Percentiles rank a stretch among this genome's conserved stretches.
phyloP scores from a whole-genome alignment of 1,140 invertebrate species.

The Tenebrio molitor region DNA sequence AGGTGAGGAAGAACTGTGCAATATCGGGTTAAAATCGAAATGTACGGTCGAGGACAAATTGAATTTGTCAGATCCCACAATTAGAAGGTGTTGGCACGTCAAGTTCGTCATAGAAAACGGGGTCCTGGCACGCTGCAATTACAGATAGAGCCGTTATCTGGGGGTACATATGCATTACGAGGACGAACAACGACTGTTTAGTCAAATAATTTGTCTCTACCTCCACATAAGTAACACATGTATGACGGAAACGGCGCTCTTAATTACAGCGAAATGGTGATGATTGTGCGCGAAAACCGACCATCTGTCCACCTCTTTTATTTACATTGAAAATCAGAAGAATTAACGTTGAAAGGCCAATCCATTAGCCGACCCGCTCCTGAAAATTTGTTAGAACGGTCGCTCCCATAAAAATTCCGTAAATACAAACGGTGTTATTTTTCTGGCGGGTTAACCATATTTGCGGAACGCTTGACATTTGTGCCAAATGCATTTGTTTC shows the following conservation, averaged over 20 bases:
- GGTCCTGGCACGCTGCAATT: conserved; percentile 28
- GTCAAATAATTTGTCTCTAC: conserved; percentile 32
- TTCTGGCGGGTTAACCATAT: too few relatives aligned
- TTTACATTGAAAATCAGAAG: too few relatives aligned
- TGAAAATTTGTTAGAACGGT: too few relatives aligned
- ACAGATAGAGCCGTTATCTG: conserved; percentile 39
- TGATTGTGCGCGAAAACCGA: not conserved
- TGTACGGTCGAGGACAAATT: conserved; percentile 3
- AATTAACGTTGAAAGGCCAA: too few relatives aligned
- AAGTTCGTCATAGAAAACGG: conserved; percentile 2
- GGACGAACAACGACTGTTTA: conserved; percentile 30
- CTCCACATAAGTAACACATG: conserved; percentile 16
- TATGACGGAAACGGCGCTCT: conserved; percentile 8
- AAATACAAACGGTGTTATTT: too few relatives aligned
- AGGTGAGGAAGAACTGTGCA: too few relatives aligned
- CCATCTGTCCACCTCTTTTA: conserved; percentile 1
- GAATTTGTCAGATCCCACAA: not conserved
- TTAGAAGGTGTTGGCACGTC: conserved; percentile 15
- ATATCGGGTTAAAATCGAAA: too few relatives aligned
- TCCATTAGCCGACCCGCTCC: too few relatives aligned
- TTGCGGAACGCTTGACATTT: too few relatives aligned
- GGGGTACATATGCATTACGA: conserved; percentile 29
- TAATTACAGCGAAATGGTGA: not conserved
- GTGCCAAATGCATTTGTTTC: too few relatives aligned
- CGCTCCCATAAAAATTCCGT: too few relatives aligned